phyloP scores from a whole-genome alignment of 92 coral and sea anemone genomes.

The Actinernus sp. region DNA sequence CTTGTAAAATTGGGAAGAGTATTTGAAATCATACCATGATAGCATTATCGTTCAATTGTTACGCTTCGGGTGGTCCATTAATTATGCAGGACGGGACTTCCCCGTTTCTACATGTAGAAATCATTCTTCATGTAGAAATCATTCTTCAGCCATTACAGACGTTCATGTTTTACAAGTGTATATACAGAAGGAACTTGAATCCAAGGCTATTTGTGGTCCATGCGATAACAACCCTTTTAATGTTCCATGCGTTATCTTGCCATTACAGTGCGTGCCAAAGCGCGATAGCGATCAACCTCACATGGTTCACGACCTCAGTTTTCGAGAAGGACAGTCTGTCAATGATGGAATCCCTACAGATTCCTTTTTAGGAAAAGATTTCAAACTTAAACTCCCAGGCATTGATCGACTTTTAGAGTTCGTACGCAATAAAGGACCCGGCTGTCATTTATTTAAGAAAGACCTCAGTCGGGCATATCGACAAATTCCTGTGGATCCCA shows the following conservation, averaged over 20 bases:
- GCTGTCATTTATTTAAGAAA: conserved; percentile 58
- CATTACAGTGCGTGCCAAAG: conserved; percentile 21
- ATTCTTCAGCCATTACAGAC: conserved; percentile 17
- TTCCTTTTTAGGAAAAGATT: conserved; percentile 32
- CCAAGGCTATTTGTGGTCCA: conserved; percentile 27
- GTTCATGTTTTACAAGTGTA: conserved; percentile 3
- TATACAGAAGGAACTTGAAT: conserved; percentile 21
- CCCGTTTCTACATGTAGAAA: conserved; percentile 24
- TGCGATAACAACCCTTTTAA: conserved; percentile 34
- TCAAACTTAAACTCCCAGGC: conserved; percentile 36
- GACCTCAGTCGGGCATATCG: conserved; percentile 26
- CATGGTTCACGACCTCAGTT: conserved; percentile 28
- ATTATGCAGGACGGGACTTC: not conserved
- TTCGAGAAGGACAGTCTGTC: too few species aligned
- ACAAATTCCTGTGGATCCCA: conserved; percentile 44
- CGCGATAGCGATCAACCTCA: conserved; percentile 24
- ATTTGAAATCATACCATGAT: too few species aligned
- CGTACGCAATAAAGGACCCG: conserved; percentile 33
- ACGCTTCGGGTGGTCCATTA: conserved; percentile 21
- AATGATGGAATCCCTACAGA: conserved; percentile 55
- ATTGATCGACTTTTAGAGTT: conserved; percentile 46
- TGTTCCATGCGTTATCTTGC: conserved; percentile 20
- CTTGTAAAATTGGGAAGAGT: too few species aligned
- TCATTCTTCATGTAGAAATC: conserved; percentile 1
- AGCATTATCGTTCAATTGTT: conserved; percentile 5